phyloP scores from a whole-genome alignment of 23 tunicate species.

The Ascidia mentula region DNA sequence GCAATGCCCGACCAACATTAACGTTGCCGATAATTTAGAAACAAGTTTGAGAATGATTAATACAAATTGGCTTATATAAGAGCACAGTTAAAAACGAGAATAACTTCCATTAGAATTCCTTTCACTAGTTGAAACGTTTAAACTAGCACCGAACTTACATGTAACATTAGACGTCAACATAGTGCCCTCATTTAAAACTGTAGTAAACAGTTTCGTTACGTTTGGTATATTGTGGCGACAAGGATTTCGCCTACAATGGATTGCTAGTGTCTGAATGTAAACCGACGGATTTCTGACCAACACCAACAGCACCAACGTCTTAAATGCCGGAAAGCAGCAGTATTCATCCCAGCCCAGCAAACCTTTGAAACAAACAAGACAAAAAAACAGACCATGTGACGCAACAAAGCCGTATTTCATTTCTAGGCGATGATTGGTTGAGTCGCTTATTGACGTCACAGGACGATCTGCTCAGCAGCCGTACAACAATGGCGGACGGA shows the following conservation, averaged over 20 bases:
- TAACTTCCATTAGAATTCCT: not conserved
- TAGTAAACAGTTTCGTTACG: not conserved
- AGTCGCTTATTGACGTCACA: not conserved
- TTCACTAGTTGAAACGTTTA: not conserved
- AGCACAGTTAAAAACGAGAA: too few relatives aligned
- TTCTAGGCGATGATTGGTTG: not conserved
- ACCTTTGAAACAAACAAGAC: not conserved
- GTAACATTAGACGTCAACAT: not conserved
- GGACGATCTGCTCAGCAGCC: not conserved
- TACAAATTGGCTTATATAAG: too few relatives aligned
- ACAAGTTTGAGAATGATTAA: too few relatives aligned
- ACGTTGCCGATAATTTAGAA: too few relatives aligned
- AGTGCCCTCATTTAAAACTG: not conserved
- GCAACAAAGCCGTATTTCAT: not conserved
- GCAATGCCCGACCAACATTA: too few relatives aligned
- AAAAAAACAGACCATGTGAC: constrained; percentile 1
- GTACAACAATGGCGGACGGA: constrained; percentile 9
- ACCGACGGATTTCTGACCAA: constrained; percentile 6
- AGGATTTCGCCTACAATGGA: constrained; percentile 3
- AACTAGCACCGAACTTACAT: not conserved
- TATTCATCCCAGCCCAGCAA: constrained; percentile 2
- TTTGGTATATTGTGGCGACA: not conserved
- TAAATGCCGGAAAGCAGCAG: constrained; percentile 6
- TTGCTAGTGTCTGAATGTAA: constrained; percentile 9
- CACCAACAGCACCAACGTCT: not conserved